Percentiles rank a stretch among this genome's conserved stretches.
Conservation (phyloP, 2,797 vertebrate genomes). For the Hippoglossus hippoglossus region DNA sequence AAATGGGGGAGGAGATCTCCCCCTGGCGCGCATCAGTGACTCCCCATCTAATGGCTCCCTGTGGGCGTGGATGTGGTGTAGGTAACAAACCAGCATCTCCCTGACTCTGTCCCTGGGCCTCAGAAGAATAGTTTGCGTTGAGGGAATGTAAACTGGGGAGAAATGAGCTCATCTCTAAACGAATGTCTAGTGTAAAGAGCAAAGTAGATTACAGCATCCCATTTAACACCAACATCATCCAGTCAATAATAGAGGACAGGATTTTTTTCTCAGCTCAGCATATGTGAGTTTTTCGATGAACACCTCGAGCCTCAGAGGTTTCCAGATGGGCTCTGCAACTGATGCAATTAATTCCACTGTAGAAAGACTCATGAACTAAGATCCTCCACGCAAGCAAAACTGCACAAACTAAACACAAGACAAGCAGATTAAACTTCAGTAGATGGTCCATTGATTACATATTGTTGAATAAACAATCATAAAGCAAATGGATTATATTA, state of each 20-base stretch:
- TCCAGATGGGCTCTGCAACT: slow-evolving; percentile 71
- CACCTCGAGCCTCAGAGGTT: slow-evolving; percentile 60
- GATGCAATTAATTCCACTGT: slow-evolving; percentile 58
- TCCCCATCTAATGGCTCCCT: slow-evolving; percentile 87
- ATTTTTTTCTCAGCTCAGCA: slow-evolving; percentile 62
- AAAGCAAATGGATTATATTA: slow-evolving; percentile 16
- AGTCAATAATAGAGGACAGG: slow-evolving; percentile 19
- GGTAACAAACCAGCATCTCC: slow-evolving; percentile 87
- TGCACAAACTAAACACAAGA: slow-evolving; percentile 17
- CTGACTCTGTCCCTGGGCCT: slow-evolving; percentile 68
- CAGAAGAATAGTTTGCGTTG: slow-evolving; percentile 53
- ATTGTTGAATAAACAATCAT: slow-evolving; percentile 5
- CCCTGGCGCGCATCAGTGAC: slow-evolving; percentile 65
- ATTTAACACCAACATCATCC: slow-evolving; percentile 19
- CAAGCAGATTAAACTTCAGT: slow-evolving; percentile 6
- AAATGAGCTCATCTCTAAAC: slow-evolving; percentile 26
- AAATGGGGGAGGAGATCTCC: slow-evolving; percentile 67
- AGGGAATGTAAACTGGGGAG: slow-evolving; percentile 67
- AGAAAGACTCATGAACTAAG: slow-evolving; percentile 34
- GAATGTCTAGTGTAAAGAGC: slow-evolving; percentile 12
- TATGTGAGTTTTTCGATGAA: slow-evolving; percentile 70
- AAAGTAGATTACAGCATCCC: slow-evolving; percentile 3
- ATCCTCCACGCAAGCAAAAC: slow-evolving; percentile 15
- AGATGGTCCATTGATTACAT: slow-evolving; percentile 1
- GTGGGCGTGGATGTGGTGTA: slow-evolving; percentile 84